A percentile compares a stretch with the other conserved stretches of the same genome.
Conservation (phyloP, 2,888 invertebrate genomes). For the Palloptera scutellata region DNA sequence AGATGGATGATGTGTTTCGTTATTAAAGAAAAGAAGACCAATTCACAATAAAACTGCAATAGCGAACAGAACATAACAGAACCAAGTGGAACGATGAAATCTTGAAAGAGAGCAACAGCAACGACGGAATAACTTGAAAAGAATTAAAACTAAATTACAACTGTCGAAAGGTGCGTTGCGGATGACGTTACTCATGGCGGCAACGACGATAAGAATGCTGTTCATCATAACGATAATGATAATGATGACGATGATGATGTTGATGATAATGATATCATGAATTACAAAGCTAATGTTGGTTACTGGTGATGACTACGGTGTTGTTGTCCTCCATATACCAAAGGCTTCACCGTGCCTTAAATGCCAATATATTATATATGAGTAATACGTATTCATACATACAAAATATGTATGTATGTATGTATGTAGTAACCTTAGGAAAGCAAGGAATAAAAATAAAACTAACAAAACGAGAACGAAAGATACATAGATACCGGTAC, state of each 20-base stretch:
- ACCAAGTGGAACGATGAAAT: constrained; percentile 14
- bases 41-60: background rate
- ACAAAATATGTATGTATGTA: background rate
- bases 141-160: constrained; percentile 17
- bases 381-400: background rate
- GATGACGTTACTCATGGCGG: background rate
- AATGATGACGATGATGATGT: background rate
- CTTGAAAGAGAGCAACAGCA: constrained; percentile 4
- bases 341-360: background rate
- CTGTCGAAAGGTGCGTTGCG: constrained; percentile 12
- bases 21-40: no score
- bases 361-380: background rate
- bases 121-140: constrained; percentile 3
- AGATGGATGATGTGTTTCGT: no score
- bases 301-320: background rate
- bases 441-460: no score
- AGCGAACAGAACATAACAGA: constrained; percentile 31
- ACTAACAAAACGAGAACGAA: no score
- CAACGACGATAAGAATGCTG: background rate
- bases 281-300: no score
- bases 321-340: constrained; percentile 21
- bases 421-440: no score
- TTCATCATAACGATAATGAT: background rate
- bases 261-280: background rate
- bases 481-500: no score